These are phyloP conservation scores for Eulemur coronatus DNA, from an alignment of 2,797 vertebrate genomes.

Conservation along the genomic window DNA sequence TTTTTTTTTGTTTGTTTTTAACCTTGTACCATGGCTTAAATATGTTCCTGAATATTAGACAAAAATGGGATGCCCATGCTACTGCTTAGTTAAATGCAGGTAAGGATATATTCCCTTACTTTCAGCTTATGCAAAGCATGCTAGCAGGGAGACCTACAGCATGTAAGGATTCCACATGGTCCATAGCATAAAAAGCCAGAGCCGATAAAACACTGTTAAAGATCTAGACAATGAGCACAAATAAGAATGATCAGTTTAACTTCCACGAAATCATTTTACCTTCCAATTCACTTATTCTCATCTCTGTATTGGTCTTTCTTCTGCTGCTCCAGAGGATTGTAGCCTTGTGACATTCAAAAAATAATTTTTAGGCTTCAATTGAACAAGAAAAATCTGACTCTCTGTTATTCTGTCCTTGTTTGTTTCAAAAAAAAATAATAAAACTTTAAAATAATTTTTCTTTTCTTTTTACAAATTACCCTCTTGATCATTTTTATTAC, in stretches of 20 bases:
- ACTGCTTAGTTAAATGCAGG: neutral
- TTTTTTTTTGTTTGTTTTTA: neutral
- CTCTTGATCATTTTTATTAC: neutral
- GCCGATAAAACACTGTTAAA: neutral
- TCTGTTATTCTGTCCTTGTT: neutral
- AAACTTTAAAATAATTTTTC: neutral
- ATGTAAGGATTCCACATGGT: neutral
- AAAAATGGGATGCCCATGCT: neutral
- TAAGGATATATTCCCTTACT: neutral
- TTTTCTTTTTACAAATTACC: neutral
- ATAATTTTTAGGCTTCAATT: neutral
- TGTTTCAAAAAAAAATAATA: neutral
- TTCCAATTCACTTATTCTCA: neutral
- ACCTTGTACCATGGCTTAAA: neutral
- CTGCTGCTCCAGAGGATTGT: neutral
- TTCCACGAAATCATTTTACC: neutral
- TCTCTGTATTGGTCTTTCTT: neutral
- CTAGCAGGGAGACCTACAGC: neutral
- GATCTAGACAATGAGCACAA: neutral
- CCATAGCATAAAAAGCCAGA: neutral
- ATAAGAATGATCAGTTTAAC: neutral
- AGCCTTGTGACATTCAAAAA: neutral
- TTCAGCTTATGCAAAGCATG: neutral
- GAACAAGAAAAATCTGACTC: neutral
- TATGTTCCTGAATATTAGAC: neutral